These are phyloP conservation scores for Drosophila monieri DNA, from an alignment of 2,888 invertebrate species.

Conservation along the genomic window DNA sequence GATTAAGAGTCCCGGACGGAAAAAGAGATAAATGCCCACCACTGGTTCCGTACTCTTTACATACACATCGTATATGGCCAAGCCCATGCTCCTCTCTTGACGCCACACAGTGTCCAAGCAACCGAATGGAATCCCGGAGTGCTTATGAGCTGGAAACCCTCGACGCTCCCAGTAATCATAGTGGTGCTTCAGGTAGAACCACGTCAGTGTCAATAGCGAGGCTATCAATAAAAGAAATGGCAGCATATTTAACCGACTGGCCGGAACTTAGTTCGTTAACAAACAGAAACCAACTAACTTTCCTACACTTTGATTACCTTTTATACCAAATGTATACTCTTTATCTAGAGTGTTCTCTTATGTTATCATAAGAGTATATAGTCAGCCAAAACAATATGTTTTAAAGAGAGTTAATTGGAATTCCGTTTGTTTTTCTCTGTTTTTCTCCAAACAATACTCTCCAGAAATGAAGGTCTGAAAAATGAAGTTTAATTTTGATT, in stretches of 20 bases:
- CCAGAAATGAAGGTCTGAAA: background rate
- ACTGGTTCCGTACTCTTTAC: conserved; percentile 80
- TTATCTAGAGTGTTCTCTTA: background rate
- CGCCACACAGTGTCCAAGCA: conserved; percentile 86
- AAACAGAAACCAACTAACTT: background rate
- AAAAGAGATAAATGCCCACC: conserved; percentile 87
- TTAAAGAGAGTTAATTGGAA: background rate
- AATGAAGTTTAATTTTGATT: background rate
- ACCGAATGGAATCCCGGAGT: conserved; percentile 87
- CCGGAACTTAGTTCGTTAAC: background rate
- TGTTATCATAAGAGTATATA: background rate
- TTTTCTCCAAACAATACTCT: background rate
- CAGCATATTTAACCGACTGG: conserved; percentile 15
- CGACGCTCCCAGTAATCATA: conserved; percentile 85
- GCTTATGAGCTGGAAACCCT: conserved; percentile 85
- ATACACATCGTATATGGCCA: conserved; percentile 87
- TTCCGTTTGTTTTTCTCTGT: background rate
- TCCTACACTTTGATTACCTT: background rate
- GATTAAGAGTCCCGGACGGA: conserved; percentile 86
- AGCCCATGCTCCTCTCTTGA: conserved; percentile 86
- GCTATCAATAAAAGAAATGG: conserved; percentile 16
- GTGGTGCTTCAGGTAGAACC: conserved; percentile 60
- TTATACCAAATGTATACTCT: background rate
- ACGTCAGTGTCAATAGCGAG: conserved; percentile 37
- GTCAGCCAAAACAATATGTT: background rate